phyloP scores from a whole-genome alignment of 2,113 vertebrate genomes.

The Tapirus terrestris region DNA sequence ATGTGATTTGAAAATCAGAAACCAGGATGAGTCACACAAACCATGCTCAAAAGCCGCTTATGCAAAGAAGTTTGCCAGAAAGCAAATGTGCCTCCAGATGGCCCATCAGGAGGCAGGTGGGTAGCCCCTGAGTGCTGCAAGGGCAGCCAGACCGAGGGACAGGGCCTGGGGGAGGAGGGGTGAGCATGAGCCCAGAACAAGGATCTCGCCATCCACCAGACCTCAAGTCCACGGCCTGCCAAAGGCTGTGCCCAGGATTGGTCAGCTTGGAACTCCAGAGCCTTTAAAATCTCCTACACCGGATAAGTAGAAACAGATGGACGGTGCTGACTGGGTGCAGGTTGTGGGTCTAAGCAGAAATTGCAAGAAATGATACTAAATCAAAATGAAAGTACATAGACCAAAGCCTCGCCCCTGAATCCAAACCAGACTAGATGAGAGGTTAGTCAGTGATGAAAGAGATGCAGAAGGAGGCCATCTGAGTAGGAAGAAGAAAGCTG shows the following conservation, averaged over 20 bases:
- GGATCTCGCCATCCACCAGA: background rate
- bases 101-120: constrained; percentile 44
- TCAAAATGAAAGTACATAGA: background rate
- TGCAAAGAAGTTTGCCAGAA: constrained; percentile 53
- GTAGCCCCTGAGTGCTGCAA: background rate
- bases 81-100: constrained; percentile 56
- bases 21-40: constrained; percentile 1
- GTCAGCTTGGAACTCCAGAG: background rate
- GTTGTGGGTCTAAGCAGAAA: background rate
- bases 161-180: background rate
- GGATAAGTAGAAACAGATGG: background rate
- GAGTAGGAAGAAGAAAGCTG: background rate
- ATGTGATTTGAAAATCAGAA: constrained; percentile 60
- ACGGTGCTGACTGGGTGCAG: background rate
- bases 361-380: background rate
- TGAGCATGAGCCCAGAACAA: background rate
- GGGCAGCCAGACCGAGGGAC: constrained; percentile 52
- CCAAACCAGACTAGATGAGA: background rate
- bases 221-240: background rate
- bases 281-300: background rate
- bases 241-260: background rate
- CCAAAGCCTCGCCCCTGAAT: background rate
- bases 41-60: constrained; percentile 47
- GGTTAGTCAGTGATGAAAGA: background rate
- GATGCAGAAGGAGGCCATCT: background rate